Evolutionary conservation across 2,888 invertebrate species (phyloP).

Genomic region (Podabrus alpinus): DNA sequence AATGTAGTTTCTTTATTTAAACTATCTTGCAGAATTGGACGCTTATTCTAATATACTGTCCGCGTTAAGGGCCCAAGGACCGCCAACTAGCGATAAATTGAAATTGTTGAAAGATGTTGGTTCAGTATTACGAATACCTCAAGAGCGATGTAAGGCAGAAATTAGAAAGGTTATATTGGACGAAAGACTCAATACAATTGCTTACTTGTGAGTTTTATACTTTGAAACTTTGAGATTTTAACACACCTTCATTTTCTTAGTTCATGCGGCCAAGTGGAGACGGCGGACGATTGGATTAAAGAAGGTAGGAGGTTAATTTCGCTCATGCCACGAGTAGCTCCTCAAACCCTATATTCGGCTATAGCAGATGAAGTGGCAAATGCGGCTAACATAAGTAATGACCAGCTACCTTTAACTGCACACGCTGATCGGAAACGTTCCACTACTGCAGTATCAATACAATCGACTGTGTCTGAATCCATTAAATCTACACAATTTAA

Average conservation of each 20-base stretch:
- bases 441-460: slow-evolving; percentile 38
- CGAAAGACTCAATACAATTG: slow-evolving; percentile 85
- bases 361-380: slow-evolving; percentile 81
- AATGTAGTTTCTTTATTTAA: neutral
- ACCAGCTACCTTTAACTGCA: slow-evolving; percentile 58
- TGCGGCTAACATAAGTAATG: slow-evolving; percentile 67
- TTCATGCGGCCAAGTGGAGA: slow-evolving; percentile 69
- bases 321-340: slow-evolving; percentile 79
- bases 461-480: slow-evolving; percentile 33
- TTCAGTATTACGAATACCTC: slow-evolving; percentile 80
- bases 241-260: slow-evolving; percentile 49
- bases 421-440: slow-evolving; percentile 56
- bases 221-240: neutral
- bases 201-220: slow-evolving; percentile 76
- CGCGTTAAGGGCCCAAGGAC: slow-evolving; percentile 90
- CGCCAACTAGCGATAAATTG: slow-evolving; percentile 81
- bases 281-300: slow-evolving; percentile 76
- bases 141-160: slow-evolving; percentile 91
- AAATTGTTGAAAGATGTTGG: slow-evolving; percentile 83
- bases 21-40: slow-evolving; percentile 76
- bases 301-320: slow-evolving; percentile 86
- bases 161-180: slow-evolving; percentile 90
- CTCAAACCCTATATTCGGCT: slow-evolving; percentile 82
- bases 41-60: slow-evolving; percentile 89
- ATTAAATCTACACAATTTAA: slow-evolving; percentile 45